phyloP scores from a whole-genome alignment of 2,113 vertebrate species.

The Cynopterus brachyotis region DNA sequence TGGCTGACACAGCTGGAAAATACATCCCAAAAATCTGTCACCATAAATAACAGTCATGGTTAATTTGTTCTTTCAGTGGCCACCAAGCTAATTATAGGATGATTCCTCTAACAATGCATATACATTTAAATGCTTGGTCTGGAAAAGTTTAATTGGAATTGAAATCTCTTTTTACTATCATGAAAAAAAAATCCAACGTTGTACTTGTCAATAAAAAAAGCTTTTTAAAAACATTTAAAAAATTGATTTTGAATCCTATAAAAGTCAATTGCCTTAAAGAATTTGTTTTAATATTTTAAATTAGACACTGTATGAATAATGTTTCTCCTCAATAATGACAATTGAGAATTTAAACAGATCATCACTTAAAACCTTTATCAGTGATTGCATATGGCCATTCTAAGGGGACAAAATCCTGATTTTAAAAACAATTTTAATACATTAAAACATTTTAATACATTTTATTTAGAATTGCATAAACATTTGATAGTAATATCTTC shows the following conservation, averaged over 20 bases:
- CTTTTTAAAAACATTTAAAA: not conserved
- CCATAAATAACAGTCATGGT: not conserved
- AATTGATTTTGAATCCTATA: not conserved
- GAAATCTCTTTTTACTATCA: not conserved
- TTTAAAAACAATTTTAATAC: not conserved
- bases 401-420: not conserved
- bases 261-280: not conserved
- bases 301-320: not conserved
- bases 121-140: not conserved
- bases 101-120: not conserved
- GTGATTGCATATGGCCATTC: not conserved
- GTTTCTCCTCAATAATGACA: not conserved
- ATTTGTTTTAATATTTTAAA: not conserved
- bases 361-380: not conserved
- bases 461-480: not conserved
- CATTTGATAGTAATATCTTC: not conserved
- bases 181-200: not conserved
- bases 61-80: not conserved
- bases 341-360: not conserved
- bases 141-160: not conserved
- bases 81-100: not conserved
- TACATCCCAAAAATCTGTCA: not conserved
- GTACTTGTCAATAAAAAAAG: not conserved
- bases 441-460: not conserved
- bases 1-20: not conserved